Evolutionary conservation across 2,113 vertebrate species (phyloP).

Genomic region (Climacteris rufus): DNA sequence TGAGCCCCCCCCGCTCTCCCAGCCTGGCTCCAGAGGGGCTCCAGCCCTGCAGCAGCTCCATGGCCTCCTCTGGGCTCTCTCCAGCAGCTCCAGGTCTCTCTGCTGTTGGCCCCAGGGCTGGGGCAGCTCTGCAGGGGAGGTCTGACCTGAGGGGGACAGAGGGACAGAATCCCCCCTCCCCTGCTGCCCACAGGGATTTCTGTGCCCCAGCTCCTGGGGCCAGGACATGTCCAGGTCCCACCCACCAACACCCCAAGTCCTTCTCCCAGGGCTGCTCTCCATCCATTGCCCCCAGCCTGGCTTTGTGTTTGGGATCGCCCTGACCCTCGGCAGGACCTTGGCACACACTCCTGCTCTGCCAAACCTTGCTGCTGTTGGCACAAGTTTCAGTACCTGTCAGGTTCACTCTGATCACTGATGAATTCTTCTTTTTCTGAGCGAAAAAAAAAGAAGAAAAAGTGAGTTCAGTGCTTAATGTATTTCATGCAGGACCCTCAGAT

Average conservation of each 20-base stretch:
- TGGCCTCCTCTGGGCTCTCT: neutral
- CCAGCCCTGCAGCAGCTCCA: neutral
- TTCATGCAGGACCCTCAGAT: neutral
- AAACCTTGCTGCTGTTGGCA: neutral
- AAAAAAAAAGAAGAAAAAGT: neutral
- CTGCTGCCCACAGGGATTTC: neutral
- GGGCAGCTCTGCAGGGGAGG: neutral
- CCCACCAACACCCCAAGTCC: neutral
- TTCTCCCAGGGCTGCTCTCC: neutral
- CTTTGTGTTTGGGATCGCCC: neutral
- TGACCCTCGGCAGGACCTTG: neutral
- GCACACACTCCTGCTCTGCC: neutral
- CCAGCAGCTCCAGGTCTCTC: neutral
- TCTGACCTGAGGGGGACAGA: neutral
- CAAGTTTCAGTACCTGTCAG: neutral
- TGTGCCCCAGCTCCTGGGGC: neutral
- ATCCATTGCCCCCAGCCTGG: neutral
- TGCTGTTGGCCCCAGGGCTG: neutral
- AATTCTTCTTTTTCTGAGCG: neutral
- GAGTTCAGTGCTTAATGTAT: neutral
- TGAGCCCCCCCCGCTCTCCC: rapidly evolving
- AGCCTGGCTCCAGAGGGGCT: neutral
- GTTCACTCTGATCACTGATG: neutral
- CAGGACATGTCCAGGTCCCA: neutral
- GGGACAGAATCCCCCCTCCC: neutral